Evolutionary conservation across 1,140 invertebrate genomes (phyloP).

Genomic region (Lucilia cuprina): DNA sequence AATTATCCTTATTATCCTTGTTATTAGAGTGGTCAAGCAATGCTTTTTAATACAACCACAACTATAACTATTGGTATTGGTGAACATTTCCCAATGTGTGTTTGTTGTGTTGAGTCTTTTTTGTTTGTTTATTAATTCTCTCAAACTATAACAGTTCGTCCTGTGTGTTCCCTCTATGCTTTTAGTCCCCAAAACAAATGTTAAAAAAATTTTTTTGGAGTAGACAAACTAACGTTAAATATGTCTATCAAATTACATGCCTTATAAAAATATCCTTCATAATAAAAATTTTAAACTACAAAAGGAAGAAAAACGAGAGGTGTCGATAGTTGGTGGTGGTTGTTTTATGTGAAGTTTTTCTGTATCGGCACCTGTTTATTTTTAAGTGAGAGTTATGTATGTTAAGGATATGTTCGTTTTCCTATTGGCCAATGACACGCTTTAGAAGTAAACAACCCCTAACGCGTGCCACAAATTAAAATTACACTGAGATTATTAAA

Average conservation of each 20-base stretch:
- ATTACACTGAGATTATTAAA: neutral
- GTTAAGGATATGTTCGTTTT: neutral
- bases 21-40: constrained; percentile 19
- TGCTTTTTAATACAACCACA: neutral
- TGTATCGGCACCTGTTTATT: neutral
- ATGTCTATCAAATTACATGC: constrained; percentile 19
- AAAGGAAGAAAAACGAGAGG: neutral
- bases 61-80: neutral
- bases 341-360: neutral
- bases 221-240: constrained; percentile 10
- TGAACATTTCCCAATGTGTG: neutral
- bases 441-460: constrained; percentile 28
- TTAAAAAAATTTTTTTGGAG: neutral
- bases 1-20: constrained; percentile 11
- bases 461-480: neutral
- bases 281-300: neutral
- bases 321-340: neutral
- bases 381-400: neutral
- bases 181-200: neutral
- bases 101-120: neutral
- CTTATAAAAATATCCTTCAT: constrained; percentile 10
- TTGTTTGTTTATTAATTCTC: neutral
- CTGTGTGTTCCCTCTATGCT: neutral
- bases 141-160: neutral
- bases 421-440: neutral